Evolutionary conservation across 2,113 vertebrate species (phyloP).

Genomic region (Spermophilus dauricus): DNA sequence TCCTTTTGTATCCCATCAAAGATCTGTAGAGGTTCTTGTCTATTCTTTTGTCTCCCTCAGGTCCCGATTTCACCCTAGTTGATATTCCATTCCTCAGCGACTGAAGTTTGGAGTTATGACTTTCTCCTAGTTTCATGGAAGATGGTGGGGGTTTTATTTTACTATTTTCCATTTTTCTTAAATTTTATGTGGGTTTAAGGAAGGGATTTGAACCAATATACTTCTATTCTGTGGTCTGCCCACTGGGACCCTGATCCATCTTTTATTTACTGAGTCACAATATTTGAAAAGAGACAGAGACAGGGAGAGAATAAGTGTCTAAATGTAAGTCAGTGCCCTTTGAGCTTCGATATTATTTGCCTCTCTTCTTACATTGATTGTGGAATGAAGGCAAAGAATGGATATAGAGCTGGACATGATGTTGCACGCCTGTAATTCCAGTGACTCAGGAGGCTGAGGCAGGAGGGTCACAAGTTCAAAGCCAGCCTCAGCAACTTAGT

Average conservation of each 20-base stretch:
- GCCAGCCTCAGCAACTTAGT: neutral
- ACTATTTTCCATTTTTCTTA: neutral
- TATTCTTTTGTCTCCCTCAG: neutral
- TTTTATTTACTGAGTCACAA: neutral
- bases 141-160: neutral
- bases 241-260: neutral
- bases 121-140: neutral
- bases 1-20: no score
- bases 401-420: neutral
- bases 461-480: neutral
- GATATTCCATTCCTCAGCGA: neutral
- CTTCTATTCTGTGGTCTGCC: neutral
- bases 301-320: neutral
- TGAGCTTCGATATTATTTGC: neutral
- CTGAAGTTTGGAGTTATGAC: neutral
- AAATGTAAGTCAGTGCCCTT: neutral
- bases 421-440: neutral
- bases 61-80: neutral
- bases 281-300: neutral
- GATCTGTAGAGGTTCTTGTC: neutral
- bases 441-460: neutral
- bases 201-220: neutral
- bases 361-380: neutral
- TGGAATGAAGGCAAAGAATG: neutral
- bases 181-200: neutral